Base-by-base conservation (phyloP, 2,888 invertebrate genomes). In the Protodeltote pygarga region DNA sequence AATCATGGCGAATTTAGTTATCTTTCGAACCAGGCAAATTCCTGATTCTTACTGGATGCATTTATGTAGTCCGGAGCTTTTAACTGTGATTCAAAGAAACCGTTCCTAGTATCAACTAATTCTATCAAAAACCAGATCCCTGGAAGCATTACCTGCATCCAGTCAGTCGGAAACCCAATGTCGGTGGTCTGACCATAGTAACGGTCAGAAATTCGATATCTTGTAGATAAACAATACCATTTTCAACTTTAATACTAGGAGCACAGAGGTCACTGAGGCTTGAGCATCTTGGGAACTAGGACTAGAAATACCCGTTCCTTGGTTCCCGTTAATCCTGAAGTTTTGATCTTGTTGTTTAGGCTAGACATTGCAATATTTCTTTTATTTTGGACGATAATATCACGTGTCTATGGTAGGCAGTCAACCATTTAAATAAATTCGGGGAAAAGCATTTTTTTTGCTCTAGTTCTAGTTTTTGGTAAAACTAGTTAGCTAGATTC, bases 141-240 rank as follows among this genome's bases (percentile, higher is more conserved):
- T 54, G 55, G 57, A 54, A 63, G 59, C 55, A 62, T 57, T 66
- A 65, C 52, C 57, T 45, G 50, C 15, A 44, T 50, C 44, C 54
- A 68, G 51, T 58, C 66, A 59, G 27, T 47, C 58, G 76, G 73
- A 77, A 80, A 72, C 41, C 55, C 61, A 52, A 50, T 53, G 65
- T 46, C 64, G 67, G 73, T 70, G 73, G 75, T 70, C 71, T 64
- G 62, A 63, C 53, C 64, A 53, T 61, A 60, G 59, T 77, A 79
- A 79, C 80, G 78, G 80, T 73, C 61, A 46, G 80, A 62, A 74
- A 81, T 63, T 51, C 47, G 78, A 81, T 71, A 76, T 66, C 42
- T 14, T 15, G 54, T 28, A 35, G 32, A 16, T 24, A 23, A 48
- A 46, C 33, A 29, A 40, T 15, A 38, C 47, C 28, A 64, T 45